A percentile compares a stretch with the other conserved stretches of the same genome.
phyloP scores from a whole-genome alignment of 1,140 invertebrate species.

The Aplysia californica region DNA sequence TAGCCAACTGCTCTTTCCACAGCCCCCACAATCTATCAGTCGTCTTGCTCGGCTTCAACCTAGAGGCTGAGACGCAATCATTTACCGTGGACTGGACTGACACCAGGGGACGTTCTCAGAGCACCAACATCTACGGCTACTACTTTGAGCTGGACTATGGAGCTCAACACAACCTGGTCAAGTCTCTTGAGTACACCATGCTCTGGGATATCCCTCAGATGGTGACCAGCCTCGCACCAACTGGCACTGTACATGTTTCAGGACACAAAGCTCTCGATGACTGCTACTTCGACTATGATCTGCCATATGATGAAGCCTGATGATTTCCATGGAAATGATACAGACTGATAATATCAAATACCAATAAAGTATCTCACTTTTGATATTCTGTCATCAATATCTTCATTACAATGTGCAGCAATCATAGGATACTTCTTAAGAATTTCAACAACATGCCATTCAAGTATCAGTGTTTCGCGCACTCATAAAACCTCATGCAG shows the following conservation, averaged over 20 bases:
- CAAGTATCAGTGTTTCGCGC: no score
- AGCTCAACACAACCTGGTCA: conserved; percentile 34
- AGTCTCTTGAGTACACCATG: conserved; percentile 41
- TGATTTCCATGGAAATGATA: no score
- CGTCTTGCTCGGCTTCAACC: conserved; percentile 54
- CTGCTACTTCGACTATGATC: neutral
- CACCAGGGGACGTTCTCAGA: conserved; percentile 26
- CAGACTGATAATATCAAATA: no score
- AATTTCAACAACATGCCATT: no score
- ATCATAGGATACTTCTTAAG: no score
- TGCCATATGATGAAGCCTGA: neutral
- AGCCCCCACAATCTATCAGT: conserved; percentile 48
- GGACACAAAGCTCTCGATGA: neutral
- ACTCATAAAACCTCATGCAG: no score
- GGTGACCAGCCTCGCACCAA: conserved; percentile 28
- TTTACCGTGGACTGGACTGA: conserved; percentile 37
- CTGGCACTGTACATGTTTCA: conserved; percentile 26
- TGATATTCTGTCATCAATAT: no score
- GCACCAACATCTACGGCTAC: conserved; percentile 40
- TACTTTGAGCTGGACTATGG: conserved; percentile 52
- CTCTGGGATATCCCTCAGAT: conserved; percentile 44
- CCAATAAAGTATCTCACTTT: no score
- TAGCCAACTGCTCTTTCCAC: conserved; percentile 54
- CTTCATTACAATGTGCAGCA: no score
- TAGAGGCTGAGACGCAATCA: conserved; percentile 41